Percentiles rank a stretch among this genome's conserved stretches.
Conservation (phyloP, 2,113 vertebrate genomes). For the Apodemus speciosus region DNA sequence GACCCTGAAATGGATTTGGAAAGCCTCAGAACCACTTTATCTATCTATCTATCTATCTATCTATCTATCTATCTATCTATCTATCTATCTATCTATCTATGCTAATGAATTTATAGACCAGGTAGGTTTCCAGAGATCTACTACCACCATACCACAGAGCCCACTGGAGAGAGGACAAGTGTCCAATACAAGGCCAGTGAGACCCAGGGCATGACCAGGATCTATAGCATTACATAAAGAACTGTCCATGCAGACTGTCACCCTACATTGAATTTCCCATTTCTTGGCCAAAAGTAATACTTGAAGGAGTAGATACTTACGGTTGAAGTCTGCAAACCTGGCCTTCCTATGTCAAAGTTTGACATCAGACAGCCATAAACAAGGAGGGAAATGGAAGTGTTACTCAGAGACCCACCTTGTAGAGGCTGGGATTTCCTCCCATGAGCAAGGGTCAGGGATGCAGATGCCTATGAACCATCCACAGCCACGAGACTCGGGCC, state of each 20-base stretch:
- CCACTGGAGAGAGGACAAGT: accelerated
- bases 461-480: accelerated
- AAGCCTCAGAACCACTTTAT: neutral
- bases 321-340: accelerated
- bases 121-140: neutral
- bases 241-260: neutral
- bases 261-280: accelerated
- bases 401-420: neutral
- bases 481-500: accelerated
- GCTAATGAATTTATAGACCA: neutral
- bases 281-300: neutral
- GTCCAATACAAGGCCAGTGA: neutral
- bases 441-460: neutral
- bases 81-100: no score
- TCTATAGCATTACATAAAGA: neutral
- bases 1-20: neutral
- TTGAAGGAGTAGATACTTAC: neutral
- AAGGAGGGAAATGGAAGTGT: accelerated
- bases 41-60: neutral
- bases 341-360: neutral
- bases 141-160: accelerated
- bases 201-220: accelerated
- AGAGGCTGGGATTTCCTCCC: accelerated
- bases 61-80: no score
- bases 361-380: accelerated